phyloP scores from a whole-genome alignment of 2,113 vertebrate species.

The Pituophis catenifer region DNA sequence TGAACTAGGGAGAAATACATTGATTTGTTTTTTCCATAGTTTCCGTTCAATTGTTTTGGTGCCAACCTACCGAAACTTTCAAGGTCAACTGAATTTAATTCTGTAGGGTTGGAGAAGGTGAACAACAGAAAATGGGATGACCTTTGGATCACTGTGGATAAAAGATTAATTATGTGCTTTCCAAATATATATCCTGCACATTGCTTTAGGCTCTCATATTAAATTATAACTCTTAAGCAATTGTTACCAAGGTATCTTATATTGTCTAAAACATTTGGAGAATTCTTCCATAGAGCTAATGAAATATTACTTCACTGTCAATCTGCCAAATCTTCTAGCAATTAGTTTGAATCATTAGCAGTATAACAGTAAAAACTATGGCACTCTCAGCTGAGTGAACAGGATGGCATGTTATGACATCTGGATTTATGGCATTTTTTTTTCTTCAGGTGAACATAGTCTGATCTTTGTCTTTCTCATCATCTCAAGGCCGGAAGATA shows the following conservation, averaged over 20 bases:
- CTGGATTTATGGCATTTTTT: background rate
- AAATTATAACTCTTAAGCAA: background rate
- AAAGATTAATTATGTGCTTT: background rate
- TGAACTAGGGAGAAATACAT: background rate
- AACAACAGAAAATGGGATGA: background rate
- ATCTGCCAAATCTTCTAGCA: background rate
- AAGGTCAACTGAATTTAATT: background rate
- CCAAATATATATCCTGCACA: background rate
- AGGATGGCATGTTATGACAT: slow-evolving; percentile 21
- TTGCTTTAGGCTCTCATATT: background rate
- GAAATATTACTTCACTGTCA: slow-evolving; percentile 4
- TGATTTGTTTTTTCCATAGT: background rate
- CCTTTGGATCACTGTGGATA: background rate
- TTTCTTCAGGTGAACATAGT: slow-evolving; percentile 22
- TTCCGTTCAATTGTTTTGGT: background rate
- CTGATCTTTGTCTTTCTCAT: slow-evolving; percentile 28
- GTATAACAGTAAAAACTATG: background rate
- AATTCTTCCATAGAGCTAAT: background rate
- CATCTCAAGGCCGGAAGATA: background rate
- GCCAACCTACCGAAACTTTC: no score
- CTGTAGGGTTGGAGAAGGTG: background rate
- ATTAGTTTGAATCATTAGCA: background rate
- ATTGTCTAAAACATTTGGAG: slow-evolving; percentile 16
- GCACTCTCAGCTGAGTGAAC: slow-evolving; percentile 5
- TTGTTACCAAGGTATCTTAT: background rate